Evolutionary conservation across 2,797 vertebrate genomes (phyloP).

Genomic region (Oceanodroma leucorhoa): DNA sequence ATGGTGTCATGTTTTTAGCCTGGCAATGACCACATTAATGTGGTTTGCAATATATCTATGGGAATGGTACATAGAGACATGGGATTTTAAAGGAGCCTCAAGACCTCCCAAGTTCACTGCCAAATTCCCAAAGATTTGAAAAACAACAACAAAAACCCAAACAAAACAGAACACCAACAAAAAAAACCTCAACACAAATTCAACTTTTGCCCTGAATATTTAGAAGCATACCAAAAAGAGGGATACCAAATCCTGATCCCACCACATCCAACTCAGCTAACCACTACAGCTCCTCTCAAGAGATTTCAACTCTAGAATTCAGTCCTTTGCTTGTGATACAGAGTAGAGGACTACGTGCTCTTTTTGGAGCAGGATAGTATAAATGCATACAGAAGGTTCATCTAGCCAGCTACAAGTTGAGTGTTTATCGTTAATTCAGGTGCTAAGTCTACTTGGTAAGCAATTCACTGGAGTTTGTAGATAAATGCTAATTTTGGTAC

Average conservation of each 20-base stretch:
- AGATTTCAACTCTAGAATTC: not conserved
- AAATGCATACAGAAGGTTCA: not conserved
- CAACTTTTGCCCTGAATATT: not conserved
- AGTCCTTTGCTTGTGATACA: not conserved
- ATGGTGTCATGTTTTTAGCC: not conserved
- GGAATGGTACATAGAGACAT: fast-evolving
- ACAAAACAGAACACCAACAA: not conserved
- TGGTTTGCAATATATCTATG: not conserved
- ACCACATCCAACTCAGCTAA: not conserved
- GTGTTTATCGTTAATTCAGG: not conserved
- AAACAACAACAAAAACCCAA: not conserved
- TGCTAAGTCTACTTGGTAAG: not conserved
- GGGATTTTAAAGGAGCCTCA: not conserved
- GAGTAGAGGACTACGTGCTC: not conserved
- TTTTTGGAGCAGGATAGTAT: not conserved
- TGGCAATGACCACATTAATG: not conserved
- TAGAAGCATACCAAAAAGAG: not conserved
- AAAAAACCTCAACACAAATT: not conserved
- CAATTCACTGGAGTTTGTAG: not conserved
- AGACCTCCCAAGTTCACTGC: not conserved
- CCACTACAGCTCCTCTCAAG: not conserved
- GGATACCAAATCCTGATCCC: not conserved
- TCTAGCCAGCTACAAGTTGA: not conserved
- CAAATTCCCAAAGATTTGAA: not conserved
- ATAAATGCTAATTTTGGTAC: not conserved